Percentiles rank a stretch among this genome's conserved stretches.
These are phyloP conservation scores for Cyclophora albipunctata DNA, from an alignment of 2,888 invertebrate genomes.

Conservation along the genomic window DNA sequence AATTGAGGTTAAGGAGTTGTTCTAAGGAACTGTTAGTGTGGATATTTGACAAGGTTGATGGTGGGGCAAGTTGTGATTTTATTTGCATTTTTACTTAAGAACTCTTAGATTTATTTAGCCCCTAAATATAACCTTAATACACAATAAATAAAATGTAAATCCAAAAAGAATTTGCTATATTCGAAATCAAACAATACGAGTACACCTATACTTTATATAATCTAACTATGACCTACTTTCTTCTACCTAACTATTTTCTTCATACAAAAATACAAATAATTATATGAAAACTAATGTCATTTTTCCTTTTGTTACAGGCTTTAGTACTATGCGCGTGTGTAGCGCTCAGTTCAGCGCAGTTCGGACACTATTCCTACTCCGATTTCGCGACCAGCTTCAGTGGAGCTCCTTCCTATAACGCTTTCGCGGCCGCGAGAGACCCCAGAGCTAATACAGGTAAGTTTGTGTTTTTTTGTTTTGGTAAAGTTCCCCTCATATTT, in stretches of 20 bases:
- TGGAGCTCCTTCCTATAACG: slow-evolving; percentile 49
- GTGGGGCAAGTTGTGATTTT: neutral
- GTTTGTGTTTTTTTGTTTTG: neutral
- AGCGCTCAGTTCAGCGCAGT: slow-evolving; percentile 59
- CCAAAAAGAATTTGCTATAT: too few species aligned
- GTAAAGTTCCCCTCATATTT: slow-evolving; percentile 4
- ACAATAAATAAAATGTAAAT: too few species aligned
- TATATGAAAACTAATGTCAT: too few species aligned
- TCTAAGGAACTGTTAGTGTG: too few species aligned
- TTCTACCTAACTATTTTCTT: too few species aligned
- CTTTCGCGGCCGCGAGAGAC: slow-evolving; percentile 66
- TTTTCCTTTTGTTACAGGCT: slow-evolving; percentile 35
- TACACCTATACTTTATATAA: too few species aligned
- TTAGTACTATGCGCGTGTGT: slow-evolving; percentile 60
- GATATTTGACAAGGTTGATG: neutral
- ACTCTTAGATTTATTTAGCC: too few species aligned
- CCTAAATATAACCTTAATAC: too few species aligned
- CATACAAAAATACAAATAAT: too few species aligned
- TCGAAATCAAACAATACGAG: too few species aligned
- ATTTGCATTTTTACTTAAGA: neutral
- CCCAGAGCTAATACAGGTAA: slow-evolving; percentile 74
- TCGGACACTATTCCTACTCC: slow-evolving; percentile 42
- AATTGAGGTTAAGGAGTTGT: too few species aligned
- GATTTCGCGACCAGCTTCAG: slow-evolving; percentile 62
- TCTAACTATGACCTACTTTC: too few species aligned